Percentiles rank a stretch among this genome's conserved stretches.
Evolutionary conservation across 92 coral and sea anemone species (phyloP).

Genomic region (Epizoanthus ramosus): DNA sequence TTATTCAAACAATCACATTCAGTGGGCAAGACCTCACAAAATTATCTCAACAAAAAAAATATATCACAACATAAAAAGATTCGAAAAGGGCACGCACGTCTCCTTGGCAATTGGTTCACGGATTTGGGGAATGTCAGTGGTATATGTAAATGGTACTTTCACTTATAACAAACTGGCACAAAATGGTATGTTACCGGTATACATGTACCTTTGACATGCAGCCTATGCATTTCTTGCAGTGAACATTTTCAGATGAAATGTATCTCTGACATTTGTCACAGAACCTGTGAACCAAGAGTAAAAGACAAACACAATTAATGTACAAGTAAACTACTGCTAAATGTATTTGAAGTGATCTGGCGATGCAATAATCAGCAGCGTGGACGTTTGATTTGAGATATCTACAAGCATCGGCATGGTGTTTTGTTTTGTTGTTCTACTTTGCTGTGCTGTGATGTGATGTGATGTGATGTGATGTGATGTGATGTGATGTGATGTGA

Average conservation of each 20-base stretch:
- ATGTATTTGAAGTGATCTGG: neutral
- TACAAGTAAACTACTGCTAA: neutral
- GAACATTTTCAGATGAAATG: constrained; percentile 79
- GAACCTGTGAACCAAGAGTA: constrained; percentile 54
- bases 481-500: neutral
- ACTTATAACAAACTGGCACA: no score
- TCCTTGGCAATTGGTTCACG: no score
- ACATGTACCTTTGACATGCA: constrained; percentile 95
- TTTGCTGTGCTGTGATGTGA: neutral
- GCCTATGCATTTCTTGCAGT: constrained; percentile 76
- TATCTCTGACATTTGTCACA: constrained; percentile 82
- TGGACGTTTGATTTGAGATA: neutral
- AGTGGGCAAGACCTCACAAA: no score
- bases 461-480: no score
- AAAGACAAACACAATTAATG: neutral
- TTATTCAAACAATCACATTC: neutral
- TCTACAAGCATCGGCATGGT: neutral
- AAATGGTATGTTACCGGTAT: neutral
- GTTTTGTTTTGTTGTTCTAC: neutral
- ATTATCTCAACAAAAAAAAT: no score
- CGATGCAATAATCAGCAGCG: neutral
- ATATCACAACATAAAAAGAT: no score
- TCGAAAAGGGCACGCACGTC: no score
- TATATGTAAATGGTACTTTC: no score
- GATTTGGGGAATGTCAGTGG: no score